phyloP scores from a whole-genome alignment of 2,113 vertebrate species.

The Ammodytes dubius region DNA sequence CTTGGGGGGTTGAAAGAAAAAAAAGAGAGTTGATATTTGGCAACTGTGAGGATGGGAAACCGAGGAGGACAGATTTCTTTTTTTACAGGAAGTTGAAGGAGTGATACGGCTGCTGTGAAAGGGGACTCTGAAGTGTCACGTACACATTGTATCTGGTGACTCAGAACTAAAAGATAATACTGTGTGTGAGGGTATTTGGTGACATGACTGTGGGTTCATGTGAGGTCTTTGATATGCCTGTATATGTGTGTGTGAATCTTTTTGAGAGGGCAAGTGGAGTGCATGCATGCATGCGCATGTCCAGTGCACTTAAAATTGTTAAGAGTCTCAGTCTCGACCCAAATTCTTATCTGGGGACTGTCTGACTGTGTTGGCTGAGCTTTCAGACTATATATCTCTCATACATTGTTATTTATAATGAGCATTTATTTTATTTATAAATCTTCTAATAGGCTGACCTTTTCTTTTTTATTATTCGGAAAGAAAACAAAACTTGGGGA shows the following conservation, averaged over 20 bases:
- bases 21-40: background rate
- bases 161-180: constrained; percentile 13
- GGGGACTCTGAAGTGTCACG: background rate
- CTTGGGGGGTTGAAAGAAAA: background rate
- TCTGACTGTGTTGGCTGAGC: background rate
- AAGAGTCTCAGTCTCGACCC: background rate
- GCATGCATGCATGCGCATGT: background rate
- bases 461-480: background rate
- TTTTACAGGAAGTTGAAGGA: background rate
- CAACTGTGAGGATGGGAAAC: background rate
- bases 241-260: background rate
- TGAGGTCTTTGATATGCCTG: background rate
- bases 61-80: background rate
- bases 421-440: background rate
- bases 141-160: constrained; percentile 36
- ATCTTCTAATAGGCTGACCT: background rate
- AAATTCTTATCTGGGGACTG: background rate
- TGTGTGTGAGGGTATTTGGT: background rate
- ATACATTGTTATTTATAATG: constrained; percentile 5
- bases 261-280: background rate
- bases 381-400: background rate
- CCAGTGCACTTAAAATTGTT: background rate
- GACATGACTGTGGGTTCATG: background rate
- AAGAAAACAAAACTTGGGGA: background rate
- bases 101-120: background rate